Conservation (phyloP, 2,888 invertebrate species). For the Leptopilina syphax region DNA sequence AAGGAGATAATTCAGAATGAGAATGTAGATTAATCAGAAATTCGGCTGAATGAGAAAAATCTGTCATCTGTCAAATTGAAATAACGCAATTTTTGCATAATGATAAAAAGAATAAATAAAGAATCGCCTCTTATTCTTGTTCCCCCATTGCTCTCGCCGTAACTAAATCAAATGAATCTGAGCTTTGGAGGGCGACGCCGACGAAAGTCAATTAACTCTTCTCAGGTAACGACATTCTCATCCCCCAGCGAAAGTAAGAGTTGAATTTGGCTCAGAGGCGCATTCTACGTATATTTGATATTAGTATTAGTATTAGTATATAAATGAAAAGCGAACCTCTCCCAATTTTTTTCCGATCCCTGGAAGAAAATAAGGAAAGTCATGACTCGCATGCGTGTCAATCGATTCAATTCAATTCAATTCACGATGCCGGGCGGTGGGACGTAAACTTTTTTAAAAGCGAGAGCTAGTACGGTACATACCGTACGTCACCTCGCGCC, state of each 20-base stretch:
- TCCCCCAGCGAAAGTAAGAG: conserved; percentile 40
- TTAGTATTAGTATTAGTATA: not conserved
- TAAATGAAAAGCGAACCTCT: not conserved
- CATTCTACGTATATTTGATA: not conserved
- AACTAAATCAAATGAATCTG: conserved; percentile 38
- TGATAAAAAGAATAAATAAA: not conserved
- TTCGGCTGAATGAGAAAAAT: too few species aligned
- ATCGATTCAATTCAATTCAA: conserved; percentile 7
- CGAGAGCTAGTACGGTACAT: conserved; percentile 26
- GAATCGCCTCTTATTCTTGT: conserved; percentile 21
- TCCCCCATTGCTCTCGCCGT: conserved; percentile 9
- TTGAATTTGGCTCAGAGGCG: not conserved
- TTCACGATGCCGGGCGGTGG: conserved; percentile 20
- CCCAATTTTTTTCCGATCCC: conserved; percentile 10
- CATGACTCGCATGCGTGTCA: conserved; percentile 4
- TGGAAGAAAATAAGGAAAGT: not conserved
- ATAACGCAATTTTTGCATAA: too few species aligned
- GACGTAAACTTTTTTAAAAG: conserved; percentile 31
- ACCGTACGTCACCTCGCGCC: conserved; percentile 46
- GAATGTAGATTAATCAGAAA: too few species aligned
- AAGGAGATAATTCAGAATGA: too few species aligned
- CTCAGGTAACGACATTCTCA: conserved; percentile 40
- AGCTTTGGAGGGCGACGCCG: conserved; percentile 28
- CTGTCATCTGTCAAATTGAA: too few species aligned
- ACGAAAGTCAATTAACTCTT: conserved; percentile 41